Conservation (phyloP, 2,888 invertebrate species). For the Leptinotarsa rubiginosa region DNA sequence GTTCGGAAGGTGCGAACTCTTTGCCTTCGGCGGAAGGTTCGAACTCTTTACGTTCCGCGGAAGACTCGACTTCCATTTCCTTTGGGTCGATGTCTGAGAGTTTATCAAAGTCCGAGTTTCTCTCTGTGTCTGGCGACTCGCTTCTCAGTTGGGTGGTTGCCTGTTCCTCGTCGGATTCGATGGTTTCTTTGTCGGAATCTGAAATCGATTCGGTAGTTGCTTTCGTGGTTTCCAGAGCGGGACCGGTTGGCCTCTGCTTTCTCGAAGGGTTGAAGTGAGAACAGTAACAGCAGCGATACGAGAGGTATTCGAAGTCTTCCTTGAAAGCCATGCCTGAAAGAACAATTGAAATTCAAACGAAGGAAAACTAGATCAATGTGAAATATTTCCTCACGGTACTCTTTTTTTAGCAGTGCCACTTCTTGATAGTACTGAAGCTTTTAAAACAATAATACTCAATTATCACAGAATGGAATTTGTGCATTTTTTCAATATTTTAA, state of each 20-base stretch:
- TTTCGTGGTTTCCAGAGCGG: slow-evolving; percentile 66
- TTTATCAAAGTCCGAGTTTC: slow-evolving; percentile 50
- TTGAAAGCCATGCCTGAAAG: slow-evolving; percentile 77
- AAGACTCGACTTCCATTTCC: slow-evolving; percentile 13
- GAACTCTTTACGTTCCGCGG: background rate
- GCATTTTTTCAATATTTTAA: slow-evolving; percentile 13
- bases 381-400: too few relatives aligned
- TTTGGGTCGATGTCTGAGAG: slow-evolving; percentile 48
- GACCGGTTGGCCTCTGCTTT: slow-evolving; percentile 86
- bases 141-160: slow-evolving; percentile 31
- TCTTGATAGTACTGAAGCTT: too few relatives aligned
- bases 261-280: slow-evolving; percentile 87
- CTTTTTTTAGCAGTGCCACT: too few relatives aligned
- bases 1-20: background rate
- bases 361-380: too few relatives aligned
- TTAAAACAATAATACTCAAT: too few relatives aligned
- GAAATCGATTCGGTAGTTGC: slow-evolving; percentile 61
- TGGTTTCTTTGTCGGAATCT: slow-evolving; percentile 50
- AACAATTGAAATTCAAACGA: too few relatives aligned
- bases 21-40: background rate
- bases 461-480: too few relatives aligned
- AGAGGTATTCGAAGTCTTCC: slow-evolving; percentile 80
- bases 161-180: slow-evolving; percentile 42
- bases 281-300: slow-evolving; percentile 94
- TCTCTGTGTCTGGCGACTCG: slow-evolving; percentile 50